Base-by-base conservation (phyloP, 2,113 vertebrate genomes). In the Haplochromis burtoni region DNA sequence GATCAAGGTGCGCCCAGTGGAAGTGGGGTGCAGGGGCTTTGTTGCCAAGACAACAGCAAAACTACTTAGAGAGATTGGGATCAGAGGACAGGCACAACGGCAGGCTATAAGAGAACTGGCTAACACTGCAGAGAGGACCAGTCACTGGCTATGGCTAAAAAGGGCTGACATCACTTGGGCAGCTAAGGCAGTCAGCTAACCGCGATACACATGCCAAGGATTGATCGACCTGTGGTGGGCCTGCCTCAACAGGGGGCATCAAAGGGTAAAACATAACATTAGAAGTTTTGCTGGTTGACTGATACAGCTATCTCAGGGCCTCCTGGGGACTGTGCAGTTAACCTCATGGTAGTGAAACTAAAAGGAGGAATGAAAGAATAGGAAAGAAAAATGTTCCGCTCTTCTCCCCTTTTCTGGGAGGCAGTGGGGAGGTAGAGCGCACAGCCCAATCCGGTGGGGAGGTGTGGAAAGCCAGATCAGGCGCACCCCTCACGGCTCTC, bases 151-250 rank as follows among this genome's bases (percentile, higher is more conserved):
- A 5, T 57, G 21, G 54, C 24, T 57, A 26, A 57, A 57, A 16
- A 29, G 54, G 1, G 8, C 55, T 59, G 55, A 16, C 24, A 29
- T 3, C 4, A 26, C 0, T 57, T 26, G 54, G 54, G 54, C 54
- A 57, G 12, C 24, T 57, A 57, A 14, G 24, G 24, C 12, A 14
- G 12, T 5, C 54, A 57, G 7, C 24, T 29, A 57, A 57, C 13
- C 55, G 0, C 24, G 1, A 29, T 1, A 59, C 13, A 2, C 24
- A 59, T 1, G 55, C 3, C 55, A 0, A 59, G 13, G 55, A 29
- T 2, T 29, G 55, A 59, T 5, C 0, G 0, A 59, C 24, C 8
- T 2, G 2, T 59, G 24, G 24, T 2, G 2, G 55, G 24, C 0
- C 55, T 16, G 4, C 24, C 13, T 1, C 13, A 59, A 24, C 24